Base-by-base conservation (phyloP, 2,888 invertebrate genomes). In the Nymphalis urticae region DNA sequence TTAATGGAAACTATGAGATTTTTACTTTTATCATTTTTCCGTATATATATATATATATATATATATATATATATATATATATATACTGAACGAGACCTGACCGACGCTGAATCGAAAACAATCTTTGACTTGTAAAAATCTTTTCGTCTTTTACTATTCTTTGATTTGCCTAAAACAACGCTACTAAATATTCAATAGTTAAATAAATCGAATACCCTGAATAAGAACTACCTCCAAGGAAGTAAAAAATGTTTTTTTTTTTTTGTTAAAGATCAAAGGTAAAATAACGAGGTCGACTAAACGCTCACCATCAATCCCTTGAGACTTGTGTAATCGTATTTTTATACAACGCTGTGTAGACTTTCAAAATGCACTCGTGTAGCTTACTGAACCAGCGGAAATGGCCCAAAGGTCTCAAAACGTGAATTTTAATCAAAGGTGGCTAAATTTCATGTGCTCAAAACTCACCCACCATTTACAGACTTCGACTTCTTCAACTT, bases 111-210 rank as follows among this genome's bases (percentile, higher is more conserved):
- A 42, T 42, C 42, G 42, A 13, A 42, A 42, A 42, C 42, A 42
- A 42, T 56, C 32, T 32, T 24, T 8, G n/a, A 56, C 16, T 56
- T n/a, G 27, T 24, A 56, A 56, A 56, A 56, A 32, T 56, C n/a
- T 56, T 56, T 27, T 27, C 54, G 32, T 56, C 17, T 56, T 16
- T 19, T 10, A 51, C 21, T 51, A 17, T 56, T 24, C 24, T 54
- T 54, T 54, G 54, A 54, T 56, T 56, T 32, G 17, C 54, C 54
- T 27, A 56, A 56, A 56, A 56, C 54, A 56, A 56, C n/a, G 17
- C 54, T 27, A 56, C 51, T 51, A 53, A 56, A 56, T 56, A 56
- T 56, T 56, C 54, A 56, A 56, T n/a, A 56, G 54, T 32, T 32
- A 32, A 56, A 27, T 32, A 56, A 56, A 56, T 8, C 54, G 27